Evolutionary conservation across 2,113 vertebrate species (phyloP).

Genomic region (Lophochroa leadbeateri): DNA sequence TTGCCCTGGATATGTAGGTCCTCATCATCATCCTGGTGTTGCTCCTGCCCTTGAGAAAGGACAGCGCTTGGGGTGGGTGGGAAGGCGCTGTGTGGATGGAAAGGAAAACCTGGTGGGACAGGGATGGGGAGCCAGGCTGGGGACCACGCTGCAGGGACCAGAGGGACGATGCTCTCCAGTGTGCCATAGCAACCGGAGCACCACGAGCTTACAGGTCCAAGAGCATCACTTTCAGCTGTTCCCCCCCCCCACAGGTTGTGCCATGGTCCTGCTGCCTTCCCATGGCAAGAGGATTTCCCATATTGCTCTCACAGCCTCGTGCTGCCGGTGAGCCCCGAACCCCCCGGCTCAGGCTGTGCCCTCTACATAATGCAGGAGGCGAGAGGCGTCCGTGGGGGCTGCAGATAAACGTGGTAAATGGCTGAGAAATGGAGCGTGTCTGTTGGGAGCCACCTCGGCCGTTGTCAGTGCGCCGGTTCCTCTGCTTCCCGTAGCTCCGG

Average conservation of each 20-base stretch:
- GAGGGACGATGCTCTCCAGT: accelerated
- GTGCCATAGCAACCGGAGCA: accelerated
- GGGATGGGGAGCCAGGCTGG: background rate
- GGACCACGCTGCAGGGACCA: no score
- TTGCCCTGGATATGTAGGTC: accelerated
- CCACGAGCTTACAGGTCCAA: accelerated
- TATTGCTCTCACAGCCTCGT: accelerated
- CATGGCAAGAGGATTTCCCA: background rate
- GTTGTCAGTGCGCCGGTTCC: background rate
- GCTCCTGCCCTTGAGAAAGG: background rate
- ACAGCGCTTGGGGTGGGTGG: background rate
- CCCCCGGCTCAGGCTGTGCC: background rate
- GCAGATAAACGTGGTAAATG: constrained; percentile 17
- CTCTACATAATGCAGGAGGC: constrained; percentile 40
- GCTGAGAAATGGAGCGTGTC: constrained; percentile 47
- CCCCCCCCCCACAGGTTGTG: accelerated
- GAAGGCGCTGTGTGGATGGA: accelerated
- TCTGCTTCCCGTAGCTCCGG: background rate
- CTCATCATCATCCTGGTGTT: background rate
- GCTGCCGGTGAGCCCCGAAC: background rate
- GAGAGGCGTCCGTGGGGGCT: background rate
- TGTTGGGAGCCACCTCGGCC: background rate
- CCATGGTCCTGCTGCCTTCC: background rate
- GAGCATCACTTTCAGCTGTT: background rate
- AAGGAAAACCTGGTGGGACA: background rate